phyloP scores from a whole-genome alignment of 2,797 vertebrate species.

The Erpetoichthys calabaricus region DNA sequence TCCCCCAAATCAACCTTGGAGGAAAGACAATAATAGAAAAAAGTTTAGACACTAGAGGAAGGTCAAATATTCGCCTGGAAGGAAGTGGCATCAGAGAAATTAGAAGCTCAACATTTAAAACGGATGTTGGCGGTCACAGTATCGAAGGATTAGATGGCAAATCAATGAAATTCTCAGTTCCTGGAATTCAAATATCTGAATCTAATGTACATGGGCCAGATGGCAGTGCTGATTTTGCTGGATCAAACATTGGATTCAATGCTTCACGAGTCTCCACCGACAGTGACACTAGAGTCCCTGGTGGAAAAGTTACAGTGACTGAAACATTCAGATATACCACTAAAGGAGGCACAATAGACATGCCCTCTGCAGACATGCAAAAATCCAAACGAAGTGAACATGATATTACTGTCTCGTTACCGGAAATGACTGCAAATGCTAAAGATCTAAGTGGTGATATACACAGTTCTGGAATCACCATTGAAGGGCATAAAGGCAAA shows the following conservation, averaged over 20 bases:
- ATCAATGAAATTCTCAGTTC: slow-evolving; percentile 11
- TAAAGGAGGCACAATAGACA: slow-evolving; percentile 21
- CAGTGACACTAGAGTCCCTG: slow-evolving; percentile 19
- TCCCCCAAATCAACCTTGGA: no score
- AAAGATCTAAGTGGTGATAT: no score
- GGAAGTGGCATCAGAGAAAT: not conserved
- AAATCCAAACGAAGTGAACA: not conserved
- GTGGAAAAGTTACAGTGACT: slow-evolving; percentile 21
- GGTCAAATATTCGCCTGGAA: not conserved
- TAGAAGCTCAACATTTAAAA: slow-evolving; percentile 23
- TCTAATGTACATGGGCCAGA: slow-evolving; percentile 17
- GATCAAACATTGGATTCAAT: no score
- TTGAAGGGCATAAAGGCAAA: no score
- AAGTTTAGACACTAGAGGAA: not conserved
- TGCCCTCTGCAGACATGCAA: slow-evolving; percentile 20
- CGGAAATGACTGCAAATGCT: no score
- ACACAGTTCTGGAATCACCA: no score
- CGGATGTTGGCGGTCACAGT: not conserved
- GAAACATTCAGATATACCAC: slow-evolving; percentile 22
- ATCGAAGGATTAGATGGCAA: not conserved
- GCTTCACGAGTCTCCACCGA: slow-evolving; percentile 3
- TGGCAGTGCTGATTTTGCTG: slow-evolving; percentile 11
- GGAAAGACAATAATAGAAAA: no score
- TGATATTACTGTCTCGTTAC: no score
- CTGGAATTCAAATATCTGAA: slow-evolving; percentile 32